Conservation (phyloP, 2,888 invertebrate species). For the Danaus chrysippus region DNA sequence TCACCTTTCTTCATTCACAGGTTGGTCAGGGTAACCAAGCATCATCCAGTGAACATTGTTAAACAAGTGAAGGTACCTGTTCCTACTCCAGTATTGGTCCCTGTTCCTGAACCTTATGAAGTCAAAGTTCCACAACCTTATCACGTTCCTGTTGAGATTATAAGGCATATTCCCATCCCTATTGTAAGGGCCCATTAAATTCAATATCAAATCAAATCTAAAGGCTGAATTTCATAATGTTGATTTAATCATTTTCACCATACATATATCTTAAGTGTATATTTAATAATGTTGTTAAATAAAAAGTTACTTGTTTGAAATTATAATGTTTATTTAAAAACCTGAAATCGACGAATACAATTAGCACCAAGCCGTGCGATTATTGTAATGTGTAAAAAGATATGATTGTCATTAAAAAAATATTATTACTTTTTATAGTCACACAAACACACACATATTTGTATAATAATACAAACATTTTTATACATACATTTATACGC, state of each 20-base stretch:
- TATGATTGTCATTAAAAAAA: too few relatives aligned
- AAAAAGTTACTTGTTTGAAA: neutral
- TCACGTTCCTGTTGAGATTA: slow-evolving; percentile 43
- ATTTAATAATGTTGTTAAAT: slow-evolving; percentile 2
- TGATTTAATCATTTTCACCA: neutral
- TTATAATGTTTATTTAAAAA: neutral
- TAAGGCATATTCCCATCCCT: slow-evolving; percentile 41
- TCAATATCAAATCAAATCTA: neutral
- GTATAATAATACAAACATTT: too few relatives aligned
- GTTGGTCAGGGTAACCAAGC: slow-evolving; percentile 41
- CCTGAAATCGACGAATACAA: too few relatives aligned
- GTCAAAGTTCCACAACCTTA: slow-evolving; percentile 44
- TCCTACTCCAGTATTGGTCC: slow-evolving; percentile 42
- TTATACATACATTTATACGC: too few relatives aligned
- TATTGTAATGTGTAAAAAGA: too few relatives aligned
- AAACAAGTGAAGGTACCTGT: slow-evolving; percentile 41
- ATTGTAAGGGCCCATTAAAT: slow-evolving; percentile 34
- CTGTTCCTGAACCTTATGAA: slow-evolving; percentile 46
- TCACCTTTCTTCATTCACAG: slow-evolving; percentile 41
- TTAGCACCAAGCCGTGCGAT: too few relatives aligned
- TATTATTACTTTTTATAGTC: too few relatives aligned
- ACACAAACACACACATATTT: too few relatives aligned
- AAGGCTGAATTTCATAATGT: neutral
- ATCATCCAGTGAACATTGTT: slow-evolving; percentile 36
- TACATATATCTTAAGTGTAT: slow-evolving; percentile 1